phyloP scores from a whole-genome alignment of 2,797 vertebrate genomes.

The Hydrophis major region DNA sequence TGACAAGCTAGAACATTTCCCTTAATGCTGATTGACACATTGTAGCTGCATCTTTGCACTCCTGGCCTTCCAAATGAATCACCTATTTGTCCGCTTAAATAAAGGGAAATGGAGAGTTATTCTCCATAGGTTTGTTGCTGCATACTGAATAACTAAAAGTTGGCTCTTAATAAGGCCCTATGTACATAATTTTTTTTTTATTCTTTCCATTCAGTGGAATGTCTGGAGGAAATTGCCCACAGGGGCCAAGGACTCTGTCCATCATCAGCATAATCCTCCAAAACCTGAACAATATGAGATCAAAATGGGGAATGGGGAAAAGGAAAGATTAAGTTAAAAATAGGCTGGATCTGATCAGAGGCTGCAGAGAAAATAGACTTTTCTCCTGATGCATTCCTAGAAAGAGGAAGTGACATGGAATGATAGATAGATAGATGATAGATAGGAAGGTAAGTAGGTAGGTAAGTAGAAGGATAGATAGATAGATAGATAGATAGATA shows the following conservation, averaged over 20 bases:
- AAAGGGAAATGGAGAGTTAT: slow-evolving; percentile 7
- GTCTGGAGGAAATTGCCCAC: not conserved
- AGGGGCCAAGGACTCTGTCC: not conserved
- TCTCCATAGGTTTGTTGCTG: not conserved
- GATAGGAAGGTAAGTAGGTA: too few species aligned
- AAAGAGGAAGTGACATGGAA: too few species aligned
- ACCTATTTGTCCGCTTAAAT: slow-evolving; percentile 21
- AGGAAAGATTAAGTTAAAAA: not conserved
- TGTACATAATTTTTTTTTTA: not conserved
- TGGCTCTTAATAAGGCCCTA: not conserved
- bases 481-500: too few species aligned
- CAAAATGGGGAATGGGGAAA: not conserved
- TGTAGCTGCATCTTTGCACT: not conserved
- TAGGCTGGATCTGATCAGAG: not conserved
- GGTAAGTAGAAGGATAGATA: too few species aligned
- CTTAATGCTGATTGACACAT: slow-evolving; percentile 11
- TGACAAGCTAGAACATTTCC: slow-evolving; percentile 12
- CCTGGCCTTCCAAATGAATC: not conserved
- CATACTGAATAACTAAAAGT: not conserved
- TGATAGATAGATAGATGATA: too few species aligned
- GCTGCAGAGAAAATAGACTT: not conserved
- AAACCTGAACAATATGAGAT: not conserved
- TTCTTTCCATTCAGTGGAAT: not conserved
- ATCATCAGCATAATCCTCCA: not conserved
- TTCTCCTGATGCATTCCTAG: too few species aligned